Conservation (phyloP, 2,797 vertebrate genomes). For the Malacoraja senta region DNA sequence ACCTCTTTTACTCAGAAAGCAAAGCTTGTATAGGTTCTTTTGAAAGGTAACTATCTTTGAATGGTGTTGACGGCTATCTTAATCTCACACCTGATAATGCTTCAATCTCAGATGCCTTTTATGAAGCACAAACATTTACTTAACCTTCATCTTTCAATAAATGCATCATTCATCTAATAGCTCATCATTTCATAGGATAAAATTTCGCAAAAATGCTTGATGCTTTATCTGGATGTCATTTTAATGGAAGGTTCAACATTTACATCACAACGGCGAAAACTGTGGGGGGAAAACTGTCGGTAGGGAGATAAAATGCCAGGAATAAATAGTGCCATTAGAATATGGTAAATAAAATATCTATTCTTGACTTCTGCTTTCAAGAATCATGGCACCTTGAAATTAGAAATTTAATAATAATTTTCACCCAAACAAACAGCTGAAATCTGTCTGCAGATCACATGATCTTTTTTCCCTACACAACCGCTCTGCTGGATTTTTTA, state of each 20-base stretch:
- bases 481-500: background rate
- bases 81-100: conserved; percentile 58
- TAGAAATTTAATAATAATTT: conserved; percentile 36
- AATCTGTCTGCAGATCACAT: conserved; percentile 41
- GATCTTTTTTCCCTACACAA: conserved; percentile 22
- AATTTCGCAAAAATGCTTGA: conserved; percentile 58
- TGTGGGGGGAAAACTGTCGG: conserved; percentile 65
- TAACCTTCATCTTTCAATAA: conserved; percentile 54
- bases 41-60: conserved; percentile 67
- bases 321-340: conserved; percentile 61
- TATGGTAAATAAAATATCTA: conserved; percentile 44
- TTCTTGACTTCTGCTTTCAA: conserved; percentile 42
- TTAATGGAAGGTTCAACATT: conserved; percentile 94
- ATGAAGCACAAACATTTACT: conserved; percentile 57
- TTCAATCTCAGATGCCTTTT: conserved; percentile 60
- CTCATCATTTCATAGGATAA: conserved; percentile 67
- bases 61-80: conserved; percentile 59
- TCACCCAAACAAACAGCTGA: conserved; percentile 44
- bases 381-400: conserved; percentile 45
- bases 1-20: conserved; percentile 60
- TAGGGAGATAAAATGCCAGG: conserved; percentile 66
- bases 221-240: conserved; percentile 95
- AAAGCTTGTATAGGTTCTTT: conserved; percentile 59
- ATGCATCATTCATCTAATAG: conserved; percentile 54
- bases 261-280: conserved; percentile 84